Conservation (phyloP, 2,113 vertebrate species). For the Myxocyprinus asiaticus region DNA sequence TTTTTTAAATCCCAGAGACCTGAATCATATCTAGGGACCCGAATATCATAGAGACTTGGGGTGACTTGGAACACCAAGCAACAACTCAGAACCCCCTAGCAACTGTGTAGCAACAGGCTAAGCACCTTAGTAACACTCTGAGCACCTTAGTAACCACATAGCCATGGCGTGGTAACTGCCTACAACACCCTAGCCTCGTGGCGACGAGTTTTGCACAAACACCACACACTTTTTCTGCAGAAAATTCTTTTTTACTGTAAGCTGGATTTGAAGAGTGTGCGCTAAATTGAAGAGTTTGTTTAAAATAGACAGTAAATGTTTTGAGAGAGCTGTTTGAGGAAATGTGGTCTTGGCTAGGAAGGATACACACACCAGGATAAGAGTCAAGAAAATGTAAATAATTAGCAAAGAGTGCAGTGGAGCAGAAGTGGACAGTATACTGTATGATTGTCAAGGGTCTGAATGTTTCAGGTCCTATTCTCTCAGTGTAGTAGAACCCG, state of each 20-base stretch:
- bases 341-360: neutral
- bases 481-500: neutral
- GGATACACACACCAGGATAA: neutral
- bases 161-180: neutral
- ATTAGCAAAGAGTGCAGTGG: neutral
- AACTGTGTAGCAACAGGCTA: neutral
- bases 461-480: neutral
- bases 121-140: neutral
- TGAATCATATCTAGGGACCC: no score
- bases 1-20: no score
- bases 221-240: neutral
- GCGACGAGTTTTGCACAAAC: neutral
- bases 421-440: neutral
- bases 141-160: neutral
- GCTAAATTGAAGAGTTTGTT: neutral
- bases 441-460: neutral
- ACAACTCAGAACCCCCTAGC: neutral
- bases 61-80: neutral
- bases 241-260: neutral
- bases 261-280: neutral
- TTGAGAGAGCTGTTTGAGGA: neutral
- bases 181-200: neutral
- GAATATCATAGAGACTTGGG: no score
- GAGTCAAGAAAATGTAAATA: slow-evolving; percentile 23
- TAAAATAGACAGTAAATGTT: neutral